phyloP scores from a whole-genome alignment of 2,797 vertebrate species.

The Pelochelys cantorii region DNA sequence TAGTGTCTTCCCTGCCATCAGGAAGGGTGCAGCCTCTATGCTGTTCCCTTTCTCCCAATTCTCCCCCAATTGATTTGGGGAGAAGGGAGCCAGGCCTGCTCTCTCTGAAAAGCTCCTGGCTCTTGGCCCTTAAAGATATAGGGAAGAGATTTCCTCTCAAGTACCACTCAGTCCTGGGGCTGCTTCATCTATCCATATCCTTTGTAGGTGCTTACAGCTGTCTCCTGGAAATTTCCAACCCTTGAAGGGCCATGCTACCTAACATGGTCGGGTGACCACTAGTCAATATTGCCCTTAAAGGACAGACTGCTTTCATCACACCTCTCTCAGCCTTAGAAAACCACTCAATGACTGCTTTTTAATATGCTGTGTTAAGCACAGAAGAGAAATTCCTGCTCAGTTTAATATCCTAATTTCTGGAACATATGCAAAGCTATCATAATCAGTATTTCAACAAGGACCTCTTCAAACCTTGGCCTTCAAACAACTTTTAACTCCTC shows the following conservation, averaged over 20 bases:
- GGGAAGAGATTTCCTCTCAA: not conserved
- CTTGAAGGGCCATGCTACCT: not conserved
- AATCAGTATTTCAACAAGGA: conserved; percentile 56
- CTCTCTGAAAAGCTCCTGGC: not conserved
- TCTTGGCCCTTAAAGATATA: not conserved
- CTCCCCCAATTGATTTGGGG: not conserved
- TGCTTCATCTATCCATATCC: not conserved
- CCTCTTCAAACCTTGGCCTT: not conserved
- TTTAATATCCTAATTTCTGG: conserved; percentile 56
- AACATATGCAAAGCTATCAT: conserved; percentile 64
- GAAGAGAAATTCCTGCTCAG: conserved; percentile 39
- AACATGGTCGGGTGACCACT: not conserved
- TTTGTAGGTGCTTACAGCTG: not conserved
- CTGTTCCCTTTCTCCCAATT: not conserved
- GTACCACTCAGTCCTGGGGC: not conserved
- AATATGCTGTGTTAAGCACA: conserved; percentile 14
- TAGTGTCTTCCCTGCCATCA: not conserved
- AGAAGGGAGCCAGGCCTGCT: not conserved
- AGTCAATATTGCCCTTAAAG: not conserved
- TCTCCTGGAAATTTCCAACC: not conserved
- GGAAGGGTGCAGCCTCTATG: not conserved
- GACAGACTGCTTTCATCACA: not conserved
- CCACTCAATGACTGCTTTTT: conserved; percentile 43
- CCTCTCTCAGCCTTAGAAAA: conserved; percentile 42
- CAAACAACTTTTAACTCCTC: not conserved